Conservation (phyloP, 2,888 invertebrate species). For the Drosophila sordidula region DNA sequence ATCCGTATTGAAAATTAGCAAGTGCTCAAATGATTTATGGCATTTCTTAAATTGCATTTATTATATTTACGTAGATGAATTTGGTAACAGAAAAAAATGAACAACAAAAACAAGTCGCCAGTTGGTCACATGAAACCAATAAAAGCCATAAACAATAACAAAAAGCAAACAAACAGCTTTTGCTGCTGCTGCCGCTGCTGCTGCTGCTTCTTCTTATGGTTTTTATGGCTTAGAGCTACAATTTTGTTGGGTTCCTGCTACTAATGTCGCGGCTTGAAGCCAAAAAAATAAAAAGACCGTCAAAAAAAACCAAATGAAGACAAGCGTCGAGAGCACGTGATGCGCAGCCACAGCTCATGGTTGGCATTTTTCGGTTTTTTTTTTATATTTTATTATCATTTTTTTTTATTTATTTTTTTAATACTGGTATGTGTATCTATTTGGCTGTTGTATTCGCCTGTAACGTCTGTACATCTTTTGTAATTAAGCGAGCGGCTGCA, state of each 20-base stretch:
- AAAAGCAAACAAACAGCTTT: slow-evolving; percentile 71
- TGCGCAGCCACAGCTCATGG: slow-evolving; percentile 47
- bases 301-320: slow-evolving; percentile 42
- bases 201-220: background rate
- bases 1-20: slow-evolving; percentile 72
- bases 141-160: slow-evolving; percentile 36
- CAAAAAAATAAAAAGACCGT: slow-evolving; percentile 21
- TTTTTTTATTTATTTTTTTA: slow-evolving; percentile 5
- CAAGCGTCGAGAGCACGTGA: slow-evolving; percentile 65
- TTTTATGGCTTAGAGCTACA: slow-evolving; percentile 18
- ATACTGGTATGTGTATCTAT: background rate
- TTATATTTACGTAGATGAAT: slow-evolving; percentile 39
- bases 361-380: slow-evolving; percentile 29
- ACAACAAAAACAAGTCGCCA: slow-evolving; percentile 37
- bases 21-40: slow-evolving; percentile 46
- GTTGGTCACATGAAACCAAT: slow-evolving; percentile 66
- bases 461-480: slow-evolving; percentile 32
- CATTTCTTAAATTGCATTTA: slow-evolving; percentile 56
- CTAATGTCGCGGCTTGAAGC: slow-evolving; percentile 37
- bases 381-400: slow-evolving; percentile 9
- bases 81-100: slow-evolving; percentile 26
- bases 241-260: slow-evolving; percentile 56
- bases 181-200: slow-evolving; percentile 9
- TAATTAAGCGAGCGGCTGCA: slow-evolving; percentile 65
- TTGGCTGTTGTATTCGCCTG: slow-evolving; percentile 1